Base-by-base conservation (phyloP, 2,113 vertebrate species). In the Aphyosemion australe region DNA sequence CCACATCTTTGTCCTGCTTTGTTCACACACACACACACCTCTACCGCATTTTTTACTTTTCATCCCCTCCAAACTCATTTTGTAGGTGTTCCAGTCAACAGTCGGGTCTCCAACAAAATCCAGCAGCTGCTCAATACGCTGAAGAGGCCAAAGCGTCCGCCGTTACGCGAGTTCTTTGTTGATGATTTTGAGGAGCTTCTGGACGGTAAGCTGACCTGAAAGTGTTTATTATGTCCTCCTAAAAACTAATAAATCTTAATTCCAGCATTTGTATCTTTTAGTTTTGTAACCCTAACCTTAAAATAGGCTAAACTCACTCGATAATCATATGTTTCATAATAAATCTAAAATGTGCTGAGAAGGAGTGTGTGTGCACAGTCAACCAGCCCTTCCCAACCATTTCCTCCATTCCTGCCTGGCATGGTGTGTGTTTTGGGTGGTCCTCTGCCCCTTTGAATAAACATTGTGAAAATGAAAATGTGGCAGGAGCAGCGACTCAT, bases 21-120 rank as follows among this genome's bases (percentile, higher is more conserved):
- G 55, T 69, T 80, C 61, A 64, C 64, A 41, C 15, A 37, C 51
- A 26, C 26, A 26, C 26, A 26, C 26, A 26, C 26, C 3, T n/a
- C n/a, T n/a, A 26, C 61, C 60, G 16, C 31, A 31, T 31, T n/a
- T 26, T 70, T 70, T 78, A 21, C 56, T 55, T 83, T 73, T 55
- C 75, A 65, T 68, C 65, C 63, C 46, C 62, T 65, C 53, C 69
- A 42, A 72, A 71, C 20, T 72, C 51, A 69, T 74, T 74, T 81
- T 86, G 51, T 88, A 99, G 97, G 97, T 73, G 95, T 97, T 62
- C 95, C 97, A 6, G 96, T 97, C 83, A 96, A 92, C 88, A 97
- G 96, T 89, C 94, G 97, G 65, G 97, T 99, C 71, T 99, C 97
- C 63, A 98, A 96, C 71, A 99, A 97, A 90, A 99, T 99, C 89